These are phyloP conservation scores for Sylvilagus floridanus DNA, from an alignment of 2,797 vertebrate genomes.

Conservation along the genomic window DNA sequence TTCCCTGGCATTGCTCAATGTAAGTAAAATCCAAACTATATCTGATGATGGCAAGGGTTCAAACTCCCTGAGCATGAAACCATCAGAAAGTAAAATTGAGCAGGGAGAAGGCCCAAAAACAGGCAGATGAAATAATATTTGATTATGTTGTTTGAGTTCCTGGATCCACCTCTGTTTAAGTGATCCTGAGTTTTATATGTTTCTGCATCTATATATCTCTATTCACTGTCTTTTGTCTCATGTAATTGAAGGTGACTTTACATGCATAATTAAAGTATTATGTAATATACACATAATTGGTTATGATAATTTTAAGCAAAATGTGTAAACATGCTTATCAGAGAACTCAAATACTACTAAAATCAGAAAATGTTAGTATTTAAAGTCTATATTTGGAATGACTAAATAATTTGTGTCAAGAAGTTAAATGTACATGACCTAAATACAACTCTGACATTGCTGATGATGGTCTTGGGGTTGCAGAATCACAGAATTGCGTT, in stretches of 20 bases:
- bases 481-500: not conserved
- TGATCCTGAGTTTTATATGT: not conserved
- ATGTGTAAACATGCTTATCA: not conserved
- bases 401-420: not conserved
- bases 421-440: not conserved
- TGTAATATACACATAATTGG: not conserved
- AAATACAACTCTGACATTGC: not conserved
- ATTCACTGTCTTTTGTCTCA: not conserved
- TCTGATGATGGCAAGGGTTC: conserved; percentile 12
- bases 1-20: conserved; percentile 27
- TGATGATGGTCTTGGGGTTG: not conserved
- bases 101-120: not conserved
- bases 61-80: conserved; percentile 49
- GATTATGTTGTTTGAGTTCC: not conserved
- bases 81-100: not conserved
- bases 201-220: not conserved
- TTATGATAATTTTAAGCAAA: conserved; percentile 34
- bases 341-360: not conserved
- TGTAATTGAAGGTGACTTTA: not conserved
- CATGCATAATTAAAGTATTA: not conserved
- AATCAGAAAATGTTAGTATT: not conserved
- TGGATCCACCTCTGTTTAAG: not conserved
- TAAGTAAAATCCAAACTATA: not conserved
- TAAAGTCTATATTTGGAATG: not conserved
- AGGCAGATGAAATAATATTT: not conserved